Evolutionary conservation across 2,888 invertebrate genomes (phyloP), one percentile per base, ranked within the genome.

Genomic region (Nasonia oneida): DNA sequence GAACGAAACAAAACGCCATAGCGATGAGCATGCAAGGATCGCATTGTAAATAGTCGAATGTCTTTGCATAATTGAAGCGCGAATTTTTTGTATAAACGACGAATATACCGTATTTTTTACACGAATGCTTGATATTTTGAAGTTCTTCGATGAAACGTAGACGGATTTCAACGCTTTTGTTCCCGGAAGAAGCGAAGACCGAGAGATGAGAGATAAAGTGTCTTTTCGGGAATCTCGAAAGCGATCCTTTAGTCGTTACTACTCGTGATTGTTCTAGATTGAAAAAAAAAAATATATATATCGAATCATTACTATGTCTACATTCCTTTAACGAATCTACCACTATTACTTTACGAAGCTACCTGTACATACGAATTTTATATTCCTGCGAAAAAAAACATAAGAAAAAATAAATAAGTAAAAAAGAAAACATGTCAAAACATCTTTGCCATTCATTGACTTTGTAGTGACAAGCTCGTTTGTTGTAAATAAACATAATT

Each of bases 321-420:
- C 91, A 92, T 93, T 93, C 92, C 91, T 92, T 92, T 91, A 90
- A 92, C 90, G 89, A 92, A 92, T 92, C 91, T 92, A 92, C 90
- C 91, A 91, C 91, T 91, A 92, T 92, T 92, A 92, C 91, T 92
- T 92, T 92, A 92, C 88, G 89, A 92, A 92, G 91, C 93, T 93
- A 92, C 92, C 91, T 93, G 93, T 93, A 93, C 90, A 93, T 93
- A 93, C 91, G 91, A 92, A 93, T 93, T 93, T 93, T 93, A 93
- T 93, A 93, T 93, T 92, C 92, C 92, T 92, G 91, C 92, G 91
- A 92, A 88, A 91, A 91, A 90, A 90, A 91, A 91, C 88, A 37
- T 37, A 37, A 89, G 87, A 88, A 87, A 83, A 87, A 86, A 83
- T 84, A 87, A 77, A 89, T 88, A 88, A 87, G 88, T 73, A 80